Conservation (phyloP, 2,113 vertebrate genomes). For the Neopipo cinnamomea region DNA sequence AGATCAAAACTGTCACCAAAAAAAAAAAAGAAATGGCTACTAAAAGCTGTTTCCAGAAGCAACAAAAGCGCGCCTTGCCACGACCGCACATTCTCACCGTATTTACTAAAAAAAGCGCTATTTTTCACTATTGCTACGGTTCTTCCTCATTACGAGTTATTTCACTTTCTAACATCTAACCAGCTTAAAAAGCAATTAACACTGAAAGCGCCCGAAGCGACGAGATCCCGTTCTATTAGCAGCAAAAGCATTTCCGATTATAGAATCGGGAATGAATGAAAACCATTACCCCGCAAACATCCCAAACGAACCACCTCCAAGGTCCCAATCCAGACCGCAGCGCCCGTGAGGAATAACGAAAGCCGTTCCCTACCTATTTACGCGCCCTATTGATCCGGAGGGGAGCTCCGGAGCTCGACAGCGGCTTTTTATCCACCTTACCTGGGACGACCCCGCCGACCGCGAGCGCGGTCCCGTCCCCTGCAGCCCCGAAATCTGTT, state of each 20-base stretch:
- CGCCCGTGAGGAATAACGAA: fast-evolving
- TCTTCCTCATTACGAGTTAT: background rate
- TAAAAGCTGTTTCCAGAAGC: background rate
- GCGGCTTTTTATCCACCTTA: background rate
- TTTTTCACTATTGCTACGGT: fast-evolving
- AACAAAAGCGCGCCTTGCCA: background rate
- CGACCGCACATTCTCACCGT: fast-evolving
- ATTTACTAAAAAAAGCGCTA: fast-evolving
- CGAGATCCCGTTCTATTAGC: fast-evolving
- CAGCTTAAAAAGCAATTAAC: fast-evolving
- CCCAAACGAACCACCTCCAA: background rate
- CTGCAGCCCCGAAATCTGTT: background rate
- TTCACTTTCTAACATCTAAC: background rate
- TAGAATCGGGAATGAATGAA: background rate
- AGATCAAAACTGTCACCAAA: background rate
- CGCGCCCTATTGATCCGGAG: no score
- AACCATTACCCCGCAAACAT: background rate
- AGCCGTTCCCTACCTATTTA: background rate
- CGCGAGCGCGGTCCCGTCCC: background rate
- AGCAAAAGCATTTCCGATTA: background rate
- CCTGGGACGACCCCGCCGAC: background rate
- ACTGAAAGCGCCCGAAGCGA: background rate
- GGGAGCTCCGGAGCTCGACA: background rate
- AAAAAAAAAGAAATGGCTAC: background rate
- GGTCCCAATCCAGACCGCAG: background rate